phyloP scores from a whole-genome alignment of 2,888 invertebrate species.

The Mactromeris polynyma region DNA sequence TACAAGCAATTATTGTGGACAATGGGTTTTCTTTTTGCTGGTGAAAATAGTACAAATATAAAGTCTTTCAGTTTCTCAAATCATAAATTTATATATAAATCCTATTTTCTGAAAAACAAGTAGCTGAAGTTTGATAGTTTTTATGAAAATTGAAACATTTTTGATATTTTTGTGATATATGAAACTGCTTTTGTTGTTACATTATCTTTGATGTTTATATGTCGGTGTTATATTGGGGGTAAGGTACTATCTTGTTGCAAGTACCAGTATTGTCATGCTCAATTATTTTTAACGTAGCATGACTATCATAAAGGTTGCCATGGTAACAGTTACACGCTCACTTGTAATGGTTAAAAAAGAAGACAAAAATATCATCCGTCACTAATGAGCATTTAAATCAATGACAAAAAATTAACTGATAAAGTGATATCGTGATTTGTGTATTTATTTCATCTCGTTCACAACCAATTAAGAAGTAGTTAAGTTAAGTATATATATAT shows the following conservation, averaged over 20 bases:
- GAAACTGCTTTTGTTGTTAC: not conserved
- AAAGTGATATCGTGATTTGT: not conserved
- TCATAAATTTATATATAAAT: not conserved
- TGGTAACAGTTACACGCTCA: conserved; percentile 28
- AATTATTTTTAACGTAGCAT: conserved; percentile 43
- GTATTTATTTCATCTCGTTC: not conserved
- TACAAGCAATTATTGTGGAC: too few species aligned
- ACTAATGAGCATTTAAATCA: not conserved
- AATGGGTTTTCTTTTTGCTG: too few species aligned
- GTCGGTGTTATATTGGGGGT: not conserved
- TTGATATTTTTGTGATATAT: not conserved
- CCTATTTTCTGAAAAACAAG: not conserved
- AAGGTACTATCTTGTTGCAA: not conserved
- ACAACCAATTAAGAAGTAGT: not conserved
- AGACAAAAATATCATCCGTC: not conserved
- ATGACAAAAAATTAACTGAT: not conserved
- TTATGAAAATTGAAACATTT: conserved; percentile 5
- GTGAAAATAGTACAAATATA: too few species aligned
- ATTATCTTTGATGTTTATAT: not conserved
- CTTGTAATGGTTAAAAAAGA: conserved; percentile 25
- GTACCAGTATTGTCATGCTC: conserved; percentile 32
- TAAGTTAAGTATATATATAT: not conserved
- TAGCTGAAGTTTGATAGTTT: not conserved
- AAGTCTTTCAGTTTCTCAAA: too few species aligned
- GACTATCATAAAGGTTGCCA: conserved; percentile 43